Percentiles rank a stretch among this genome's conserved stretches.
Conservation (phyloP, 2,113 vertebrate species). For the Dolichallabes microphthalmus region DNA sequence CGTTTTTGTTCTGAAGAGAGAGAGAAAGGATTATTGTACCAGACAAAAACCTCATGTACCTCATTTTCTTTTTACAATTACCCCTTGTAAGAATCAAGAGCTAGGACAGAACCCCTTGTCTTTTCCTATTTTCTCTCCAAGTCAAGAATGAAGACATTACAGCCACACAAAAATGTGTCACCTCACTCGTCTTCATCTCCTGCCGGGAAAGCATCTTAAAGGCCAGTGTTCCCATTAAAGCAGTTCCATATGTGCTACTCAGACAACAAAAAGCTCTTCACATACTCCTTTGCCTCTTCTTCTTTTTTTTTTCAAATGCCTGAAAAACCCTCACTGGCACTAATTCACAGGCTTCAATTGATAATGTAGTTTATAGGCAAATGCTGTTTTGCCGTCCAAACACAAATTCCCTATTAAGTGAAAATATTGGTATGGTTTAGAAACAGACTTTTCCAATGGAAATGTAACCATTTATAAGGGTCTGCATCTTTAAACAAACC, state of each 20-base stretch:
- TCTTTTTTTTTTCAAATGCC: not conserved
- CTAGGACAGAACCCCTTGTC: not conserved
- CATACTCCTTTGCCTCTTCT: not conserved
- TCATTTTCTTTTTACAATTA: slow-evolving; percentile 1
- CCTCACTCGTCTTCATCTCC: slow-evolving; percentile 51
- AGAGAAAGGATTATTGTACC: slow-evolving; percentile 31
- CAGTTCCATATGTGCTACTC: slow-evolving; percentile 67
- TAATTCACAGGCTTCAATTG: not conserved
- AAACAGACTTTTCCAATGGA: not conserved
- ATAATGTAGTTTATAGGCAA: slow-evolving; percentile 6
- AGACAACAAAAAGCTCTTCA: slow-evolving; percentile 31
- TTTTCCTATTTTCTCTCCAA: slow-evolving; percentile 17
- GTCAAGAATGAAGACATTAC: slow-evolving; percentile 31
- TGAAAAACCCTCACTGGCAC: not conserved
- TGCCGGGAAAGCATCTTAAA: slow-evolving; percentile 64
- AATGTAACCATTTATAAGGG: not conserved
- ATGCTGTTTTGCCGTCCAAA: not conserved
- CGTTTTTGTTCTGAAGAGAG: not conserved
- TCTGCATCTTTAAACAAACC: not conserved
- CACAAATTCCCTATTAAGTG: not conserved
- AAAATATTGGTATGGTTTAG: not conserved
- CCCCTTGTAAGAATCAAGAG: slow-evolving; percentile 25
- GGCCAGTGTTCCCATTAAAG: slow-evolving; percentile 63
- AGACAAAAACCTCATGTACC: not conserved
- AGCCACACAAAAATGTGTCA: slow-evolving; percentile 13